Base-by-base conservation (phyloP, 2,797 vertebrate species). In the Phalloptychus januarius region DNA sequence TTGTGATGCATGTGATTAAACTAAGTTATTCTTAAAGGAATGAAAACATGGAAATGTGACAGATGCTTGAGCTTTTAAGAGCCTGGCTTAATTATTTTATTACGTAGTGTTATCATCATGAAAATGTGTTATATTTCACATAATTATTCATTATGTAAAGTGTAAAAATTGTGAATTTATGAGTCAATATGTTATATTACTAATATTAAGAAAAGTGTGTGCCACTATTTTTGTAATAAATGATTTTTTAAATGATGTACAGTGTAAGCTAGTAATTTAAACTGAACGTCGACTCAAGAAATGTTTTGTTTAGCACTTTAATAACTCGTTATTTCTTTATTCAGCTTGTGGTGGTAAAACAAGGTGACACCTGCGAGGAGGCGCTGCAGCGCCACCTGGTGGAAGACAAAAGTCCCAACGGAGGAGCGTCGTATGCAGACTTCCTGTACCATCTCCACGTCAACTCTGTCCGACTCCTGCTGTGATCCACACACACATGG, bases 341-440 rank as follows among this genome's bases (percentile, higher is more conserved):
- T 79, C 79, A 96, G 96, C 80, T 96, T 79, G 81, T 89, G 82
- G 82, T 96, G 86, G 94, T 95, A 82, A 95, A 95, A 56, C 93
- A 96, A 83, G 94, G 94, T 0, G 95, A 96, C 83, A 78, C 86
- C 86, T 93, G 94, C 7, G 95, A 96, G 85, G 94, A 96, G 84
- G 89, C 89, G 3, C 88, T 96, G 77, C 95, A 95, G 89, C 94
- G 86, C 79, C 94, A 95, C 86, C 92, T 96, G 5, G 95, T 96
- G 73, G 95, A 96, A 75, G 96, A 96, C 82, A 96, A 95, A 89
- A 96, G 95, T 79, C 96, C 95, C 42, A 96, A 96, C 3, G 95
- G 96, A 23, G 96, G 96, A 10, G 96, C 95, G 0, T 95, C 95
- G 10, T 96, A 96, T 3, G 92, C 96, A 0, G 96, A 96, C 88